Base-by-base conservation (phyloP, 2,113 vertebrate species). In the Synchiropus splendidus region DNA sequence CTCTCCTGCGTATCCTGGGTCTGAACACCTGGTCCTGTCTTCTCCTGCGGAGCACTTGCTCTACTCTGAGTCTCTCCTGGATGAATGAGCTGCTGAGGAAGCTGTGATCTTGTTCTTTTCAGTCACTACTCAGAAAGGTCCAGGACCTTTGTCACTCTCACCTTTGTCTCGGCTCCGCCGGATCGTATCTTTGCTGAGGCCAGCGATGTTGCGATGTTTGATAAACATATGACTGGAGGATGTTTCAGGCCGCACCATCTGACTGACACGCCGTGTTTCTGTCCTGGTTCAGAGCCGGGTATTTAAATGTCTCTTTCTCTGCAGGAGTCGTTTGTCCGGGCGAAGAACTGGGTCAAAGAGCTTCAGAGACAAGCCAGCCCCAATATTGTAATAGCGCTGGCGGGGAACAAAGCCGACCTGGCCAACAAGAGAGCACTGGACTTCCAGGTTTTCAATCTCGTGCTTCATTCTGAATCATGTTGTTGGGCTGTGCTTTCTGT, bases 341-440 rank as follows among this genome's bases (percentile, higher is more conserved):
- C 93, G 16, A 99, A 98, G 87, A 99, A 97, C 59, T 99, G 95
- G 95, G 93, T 98, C 65, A 98, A 99, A 82, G 95, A 99, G 80
- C 90, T 99, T 69, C 95, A 99, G 83, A 92, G 92, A 82, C 94
- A 99, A 93, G 95, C 94, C 80, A 99, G 93, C 80, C 93, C 94
- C 65, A 97, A 94, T 70, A 98, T 99, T 75, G 95, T 99, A 82
- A 99, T 99, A 90, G 95, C 94, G 61, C 88, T 99, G 86, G 90
- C 94, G 55, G 95, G 95, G 81, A 99, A 99, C 82, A 99, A 99
- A 82, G 92, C 92, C 35, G 95, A 99, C 62, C 89, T 99, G 54
- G 89, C 90, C 57, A 95, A 85, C 84, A 98, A 99, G 83, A 90
- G 95, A 86, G 88, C 93, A 54, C 86, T 98, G 70, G 92, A 95